These are phyloP conservation scores for Campoplex capitator DNA, from an alignment of 2,888 invertebrate species.

Conservation along the genomic window DNA sequence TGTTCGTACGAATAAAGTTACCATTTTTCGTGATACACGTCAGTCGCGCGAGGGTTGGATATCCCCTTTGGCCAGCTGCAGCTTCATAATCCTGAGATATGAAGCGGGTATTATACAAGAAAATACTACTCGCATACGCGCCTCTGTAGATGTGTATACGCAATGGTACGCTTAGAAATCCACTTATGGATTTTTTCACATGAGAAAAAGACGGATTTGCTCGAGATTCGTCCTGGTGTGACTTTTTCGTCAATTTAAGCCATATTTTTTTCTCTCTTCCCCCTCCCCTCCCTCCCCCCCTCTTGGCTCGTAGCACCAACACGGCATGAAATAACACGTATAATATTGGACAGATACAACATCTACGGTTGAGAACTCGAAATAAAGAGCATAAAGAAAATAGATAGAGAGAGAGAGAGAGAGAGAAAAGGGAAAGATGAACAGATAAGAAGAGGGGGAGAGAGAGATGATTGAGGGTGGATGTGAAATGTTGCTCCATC, in stretches of 20 bases:
- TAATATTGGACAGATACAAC: slow-evolving; percentile 62
- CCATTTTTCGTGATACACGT: slow-evolving; percentile 30
- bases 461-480: slow-evolving; percentile 54
- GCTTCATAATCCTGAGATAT: slow-evolving; percentile 84
- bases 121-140: slow-evolving; percentile 76
- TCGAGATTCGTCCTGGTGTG: slow-evolving; percentile 54
- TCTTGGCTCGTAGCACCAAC: slow-evolving; percentile 7
- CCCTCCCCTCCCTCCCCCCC: not conserved
- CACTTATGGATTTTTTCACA: slow-evolving; percentile 50
- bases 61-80: slow-evolving; percentile 70
- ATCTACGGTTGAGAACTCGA: slow-evolving; percentile 48
- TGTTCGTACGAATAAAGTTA: slow-evolving; percentile 45
- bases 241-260: slow-evolving; percentile 59
- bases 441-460: slow-evolving; percentile 46
- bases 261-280: slow-evolving; percentile 17
- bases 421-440: slow-evolving; percentile 36
- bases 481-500: slow-evolving; percentile 48
- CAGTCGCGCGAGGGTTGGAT: slow-evolving; percentile 64
- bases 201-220: slow-evolving; percentile 66
- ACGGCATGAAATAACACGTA: slow-evolving; percentile 64
- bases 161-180: slow-evolving; percentile 42
- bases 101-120: slow-evolving; percentile 81
- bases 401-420: not conserved
- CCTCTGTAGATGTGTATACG: not conserved
- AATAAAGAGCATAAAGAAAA: slow-evolving; percentile 63